Percentiles rank a stretch among this genome's conserved stretches.
phyloP scores from a whole-genome alignment of 2,888 invertebrate genomes.

The Embidobia sp. region DNA sequence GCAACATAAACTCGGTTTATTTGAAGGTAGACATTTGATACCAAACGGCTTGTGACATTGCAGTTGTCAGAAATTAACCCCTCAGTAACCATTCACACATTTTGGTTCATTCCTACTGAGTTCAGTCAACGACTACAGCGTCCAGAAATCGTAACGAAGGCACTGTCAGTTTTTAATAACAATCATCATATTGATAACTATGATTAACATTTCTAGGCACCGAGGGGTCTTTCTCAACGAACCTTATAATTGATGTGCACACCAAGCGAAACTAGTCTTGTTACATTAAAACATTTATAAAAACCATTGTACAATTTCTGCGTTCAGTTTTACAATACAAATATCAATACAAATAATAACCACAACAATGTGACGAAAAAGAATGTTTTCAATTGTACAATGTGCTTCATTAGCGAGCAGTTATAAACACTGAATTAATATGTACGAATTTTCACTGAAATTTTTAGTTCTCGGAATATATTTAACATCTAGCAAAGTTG shows the following conservation, averaged over 20 bases:
- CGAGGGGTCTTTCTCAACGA: background rate
- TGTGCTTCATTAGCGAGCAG: background rate
- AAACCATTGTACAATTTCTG: background rate
- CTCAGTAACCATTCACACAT: background rate
- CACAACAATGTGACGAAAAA: background rate
- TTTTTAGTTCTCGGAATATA: no score
- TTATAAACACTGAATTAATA: background rate
- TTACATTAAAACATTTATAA: constrained; percentile 3
- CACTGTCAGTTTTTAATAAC: constrained; percentile 3
- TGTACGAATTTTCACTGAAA: no score
- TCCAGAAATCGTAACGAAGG: background rate
- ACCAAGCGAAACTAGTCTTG: constrained; percentile 1
- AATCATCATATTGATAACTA: background rate
- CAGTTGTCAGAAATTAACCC: constrained; percentile 1
- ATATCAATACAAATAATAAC: background rate
- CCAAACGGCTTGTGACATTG: background rate
- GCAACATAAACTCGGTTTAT: no score
- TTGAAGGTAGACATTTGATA: background rate
- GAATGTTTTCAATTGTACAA: no score
- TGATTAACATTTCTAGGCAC: background rate
- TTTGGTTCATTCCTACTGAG: background rate
- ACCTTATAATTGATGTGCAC: constrained; percentile 1
- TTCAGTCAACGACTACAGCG: background rate
- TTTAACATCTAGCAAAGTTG: no score
- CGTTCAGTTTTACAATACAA: constrained; percentile 1